Base-by-base conservation (phyloP, 2,797 vertebrate genomes). In the Adelosebastes latens region DNA sequence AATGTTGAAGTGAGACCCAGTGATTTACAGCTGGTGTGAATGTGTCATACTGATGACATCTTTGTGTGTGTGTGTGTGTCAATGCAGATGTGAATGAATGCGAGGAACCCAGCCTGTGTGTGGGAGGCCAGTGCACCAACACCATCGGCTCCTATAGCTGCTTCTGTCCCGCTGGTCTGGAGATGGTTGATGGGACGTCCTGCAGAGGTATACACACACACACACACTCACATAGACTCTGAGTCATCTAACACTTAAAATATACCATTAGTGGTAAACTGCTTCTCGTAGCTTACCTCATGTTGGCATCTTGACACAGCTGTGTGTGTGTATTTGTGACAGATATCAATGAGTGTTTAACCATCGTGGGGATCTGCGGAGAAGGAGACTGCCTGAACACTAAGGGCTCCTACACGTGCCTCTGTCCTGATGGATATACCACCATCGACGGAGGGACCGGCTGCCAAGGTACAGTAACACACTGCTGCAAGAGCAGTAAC, bases 261-360 rank as follows among this genome's bases (percentile, higher is more conserved):
- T 71, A 67, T 53, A 59, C 31, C 72, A 80, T 84, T 61, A 75
- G 77, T 71, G 72, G 79, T 81, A 16, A 56, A 62, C 22, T 9
- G 0, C 74, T 85, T 73, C 61, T 59, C 6, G 18, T 60, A 76
- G 67, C 69, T 89, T 82, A 62, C 70, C 74, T 64, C 76, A 75
- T 72, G 39, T 71, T 84, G 79, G 46, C 46, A 82, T 81, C 27
- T 82, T 88, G 73, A 77, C 79, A 73, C 64, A 85, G 79, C 42
- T 82, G 66, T 81, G 68, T 77, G 62, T 83, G 52, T 80, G 9
- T 77, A 56, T 89, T 65, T 93, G 53, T 84, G 84, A 88, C 88
- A 98, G 97, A 98, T 79, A 83, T 97, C 81, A 88, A 97, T 0
- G 96, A 97, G 86, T 98, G 97, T 81, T 69, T 94, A 20, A 95